Base-by-base conservation (phyloP, 2,797 vertebrate species). In the Pseudomugil tenellus region DNA sequence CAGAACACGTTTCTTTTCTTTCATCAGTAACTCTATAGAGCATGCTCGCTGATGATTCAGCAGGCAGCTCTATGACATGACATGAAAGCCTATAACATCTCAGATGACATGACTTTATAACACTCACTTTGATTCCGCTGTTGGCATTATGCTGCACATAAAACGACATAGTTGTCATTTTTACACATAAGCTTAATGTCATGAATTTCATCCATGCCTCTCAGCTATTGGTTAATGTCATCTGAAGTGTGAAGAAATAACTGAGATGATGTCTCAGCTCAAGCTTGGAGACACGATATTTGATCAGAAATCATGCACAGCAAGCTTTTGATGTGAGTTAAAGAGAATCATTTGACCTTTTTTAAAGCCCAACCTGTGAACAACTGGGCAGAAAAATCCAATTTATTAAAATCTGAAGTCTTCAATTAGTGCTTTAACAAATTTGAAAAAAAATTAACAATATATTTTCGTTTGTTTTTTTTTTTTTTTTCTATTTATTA, bases 81-180 rank as follows among this genome's bases (percentile, higher is more conserved):
- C 34, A 56, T 66, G 56, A 26, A 67, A 60, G 55, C 12, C n/a
- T 23, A 32, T 37, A 66, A 57, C 17, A 23, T 49, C 28, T 63
- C 48, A 54, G 35, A 58, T 46, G 14, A 26, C 51, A 6, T 41
- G 63, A 74, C 51, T 43, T 59, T 64, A 52, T 34, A 16, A 26
- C 32, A 16, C 28, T 49, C 51, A 2, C 31, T 69, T 17, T 52
- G 21, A 25, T 69, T 65, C 55, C 10, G 17, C 26, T 21, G 11
- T 49, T 17, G 3, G 25, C 28, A 29, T 63, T 65, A 31, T 2
- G 14, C 12, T 1, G 25, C 19, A 4, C 58, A 35, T 52, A 52
- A 70, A 74, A 23, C 2, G 7, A 2, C 32, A 32, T 7, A 4
- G n/a, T 17, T 41, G n/a, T 9, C 41, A 51, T 34, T 63, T 57